Evolutionary conservation across 2,797 vertebrate genomes (phyloP).

Genomic region (Mionectes olivaceus): DNA sequence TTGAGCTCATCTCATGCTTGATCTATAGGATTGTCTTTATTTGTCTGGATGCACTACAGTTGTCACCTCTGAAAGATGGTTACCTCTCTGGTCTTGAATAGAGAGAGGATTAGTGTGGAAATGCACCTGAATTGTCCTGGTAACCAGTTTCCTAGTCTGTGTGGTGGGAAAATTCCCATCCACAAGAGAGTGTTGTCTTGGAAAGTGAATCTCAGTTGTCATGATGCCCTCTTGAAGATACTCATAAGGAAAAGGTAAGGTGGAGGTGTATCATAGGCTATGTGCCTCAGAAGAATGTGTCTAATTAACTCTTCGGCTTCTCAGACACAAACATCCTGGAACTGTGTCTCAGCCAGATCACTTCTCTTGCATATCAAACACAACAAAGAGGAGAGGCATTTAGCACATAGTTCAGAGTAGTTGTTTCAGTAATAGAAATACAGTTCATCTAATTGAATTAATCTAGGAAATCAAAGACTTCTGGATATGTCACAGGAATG

Average conservation of each 20-base stretch:
- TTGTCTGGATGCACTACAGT: neutral
- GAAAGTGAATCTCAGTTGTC: neutral
- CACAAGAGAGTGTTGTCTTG: neutral
- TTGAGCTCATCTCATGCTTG: neutral
- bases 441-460: neutral
- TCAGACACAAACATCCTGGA: neutral
- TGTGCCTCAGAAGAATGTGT: neutral
- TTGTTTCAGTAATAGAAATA: neutral
- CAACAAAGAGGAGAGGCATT: neutral
- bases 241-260: neutral
- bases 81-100: neutral
- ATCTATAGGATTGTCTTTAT: neutral
- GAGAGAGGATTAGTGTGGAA: neutral
- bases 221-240: neutral
- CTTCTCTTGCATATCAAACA: neutral
- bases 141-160: neutral
- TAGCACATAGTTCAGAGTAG: neutral
- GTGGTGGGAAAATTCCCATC: rapidly evolving
- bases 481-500: neutral
- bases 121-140: neutral
- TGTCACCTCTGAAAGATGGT: neutral
- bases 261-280: neutral
- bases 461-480: neutral
- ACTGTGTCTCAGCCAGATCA: neutral
- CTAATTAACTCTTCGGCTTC: neutral